Evolutionary conservation across 2,888 invertebrate genomes (phyloP).

Genomic region (Mactromeris polynyma): DNA sequence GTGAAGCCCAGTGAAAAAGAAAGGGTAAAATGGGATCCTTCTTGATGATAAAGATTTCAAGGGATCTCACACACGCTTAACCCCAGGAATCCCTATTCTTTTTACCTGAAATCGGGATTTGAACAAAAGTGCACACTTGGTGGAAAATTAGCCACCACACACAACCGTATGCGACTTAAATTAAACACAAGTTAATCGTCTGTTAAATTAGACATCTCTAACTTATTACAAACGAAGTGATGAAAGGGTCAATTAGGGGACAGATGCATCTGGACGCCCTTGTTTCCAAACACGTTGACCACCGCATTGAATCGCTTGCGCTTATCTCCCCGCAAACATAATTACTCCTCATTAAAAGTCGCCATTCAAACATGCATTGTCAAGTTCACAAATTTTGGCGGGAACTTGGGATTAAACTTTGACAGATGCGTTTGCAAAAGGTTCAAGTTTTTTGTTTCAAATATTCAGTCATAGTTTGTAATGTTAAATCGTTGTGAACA

Average conservation of each 20-base stretch:
- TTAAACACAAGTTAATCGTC: slow-evolving; percentile 39
- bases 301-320: neutral
- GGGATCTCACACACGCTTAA: neutral
- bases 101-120: neutral
- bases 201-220: slow-evolving; percentile 44
- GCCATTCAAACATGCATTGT: neutral
- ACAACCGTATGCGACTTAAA: slow-evolving; percentile 27
- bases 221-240: neutral
- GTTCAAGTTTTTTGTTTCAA: too few relatives aligned
- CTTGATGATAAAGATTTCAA: too few relatives aligned
- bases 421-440: neutral
- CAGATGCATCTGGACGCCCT: slow-evolving; percentile 6
- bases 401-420: neutral
- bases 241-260: neutral
- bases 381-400: neutral
- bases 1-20: too few relatives aligned
- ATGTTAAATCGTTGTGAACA: too few relatives aligned
- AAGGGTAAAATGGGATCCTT: too few relatives aligned
- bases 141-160: slow-evolving; percentile 19
- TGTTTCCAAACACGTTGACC: slow-evolving; percentile 31
- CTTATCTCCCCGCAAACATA: neutral
- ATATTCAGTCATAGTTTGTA: too few relatives aligned
- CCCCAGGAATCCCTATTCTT: neutral
- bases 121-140: neutral
- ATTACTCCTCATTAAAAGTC: neutral